Conservation (phyloP, 2,888 invertebrate genomes). For the Cremastobaeus sp. region DNA sequence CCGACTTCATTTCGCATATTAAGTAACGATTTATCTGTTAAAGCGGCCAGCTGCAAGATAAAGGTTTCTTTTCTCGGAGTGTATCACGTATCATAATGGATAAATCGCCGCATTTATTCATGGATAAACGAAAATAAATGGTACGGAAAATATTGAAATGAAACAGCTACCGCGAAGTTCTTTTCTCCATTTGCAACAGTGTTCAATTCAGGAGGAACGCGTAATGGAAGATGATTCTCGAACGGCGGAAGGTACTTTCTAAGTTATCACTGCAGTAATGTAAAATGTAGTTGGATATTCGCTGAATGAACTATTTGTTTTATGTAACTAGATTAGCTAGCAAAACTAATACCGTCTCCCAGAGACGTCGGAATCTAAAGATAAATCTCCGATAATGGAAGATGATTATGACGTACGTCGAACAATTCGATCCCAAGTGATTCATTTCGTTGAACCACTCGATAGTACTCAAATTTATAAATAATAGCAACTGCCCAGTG, state of each 20-base stretch:
- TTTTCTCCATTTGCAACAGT: neutral
- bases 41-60: neutral
- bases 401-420: no score
- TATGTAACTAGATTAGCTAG: no score
- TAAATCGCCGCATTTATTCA: conserved; percentile 18
- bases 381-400: neutral
- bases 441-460: no score
- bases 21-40: conserved; percentile 16
- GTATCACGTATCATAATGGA: conserved; percentile 15
- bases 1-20: conserved; percentile 22
- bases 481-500: no score
- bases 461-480: no score
- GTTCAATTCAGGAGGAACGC: no score
- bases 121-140: conserved; percentile 30
- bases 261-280: no score
- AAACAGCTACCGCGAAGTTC: neutral
- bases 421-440: no score
- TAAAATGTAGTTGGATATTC: no score
- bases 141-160: conserved; percentile 29
- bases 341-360: neutral
- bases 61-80: conserved; percentile 7
- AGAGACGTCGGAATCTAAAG: neutral
- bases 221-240: no score
- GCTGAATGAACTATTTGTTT: no score
- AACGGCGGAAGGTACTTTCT: no score